Base-by-base conservation (phyloP, 1,140 invertebrate species). In the Chironomus striatipennis region DNA sequence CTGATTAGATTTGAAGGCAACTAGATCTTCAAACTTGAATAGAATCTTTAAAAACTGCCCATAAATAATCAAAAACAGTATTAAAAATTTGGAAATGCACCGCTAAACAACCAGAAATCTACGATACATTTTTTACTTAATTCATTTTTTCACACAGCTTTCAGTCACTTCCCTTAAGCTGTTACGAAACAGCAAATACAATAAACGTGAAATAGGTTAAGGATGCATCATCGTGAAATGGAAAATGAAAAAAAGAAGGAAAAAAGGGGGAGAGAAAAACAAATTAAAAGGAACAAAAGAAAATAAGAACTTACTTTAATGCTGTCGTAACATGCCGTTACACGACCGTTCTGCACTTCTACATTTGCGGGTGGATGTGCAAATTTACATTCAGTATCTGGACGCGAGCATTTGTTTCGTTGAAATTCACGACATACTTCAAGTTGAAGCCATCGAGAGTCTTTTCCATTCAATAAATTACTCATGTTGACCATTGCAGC, bases 371-470 rank as follows among this genome's bases (percentile, higher is more conserved):
- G 95, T 42, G 97, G 97, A 88, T 98, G 97, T 76, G 96, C 97
- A 85, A 98, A 98, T 87, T 98, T 98, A 90, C 97, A 98, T 85
- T 98, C 96, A 78, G 92, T 93, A 87, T 98, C 96, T 9, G 94
- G 91, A 79, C 97, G 89, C 77, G 95, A 94, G 86, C 97, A 99
- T 88, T 98, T 98, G 88, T 96, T 97, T 81, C 97, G 88, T 87
- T 98, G 96, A 86, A 95, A 98, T 85, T 99, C 96, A 75, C 97
- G 90, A 88, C 97, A 99, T 81, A 99, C 97, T 87, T 99, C 97
- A 80, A 99, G 88, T 83, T 98, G 97, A 76, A 99, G 88, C 97
- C 97, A 99, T 80, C 96, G 90, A 76, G 96, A 98, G 87, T 98
- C 97, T 85, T 98, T 99, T 77, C 93, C 93, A 85, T 96, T 95